Percentiles rank a stretch among this genome's conserved stretches.
These are phyloP conservation scores for Willowsia nigromaculata DNA, from an alignment of 2,888 invertebrate species.

Conservation along the genomic window DNA sequence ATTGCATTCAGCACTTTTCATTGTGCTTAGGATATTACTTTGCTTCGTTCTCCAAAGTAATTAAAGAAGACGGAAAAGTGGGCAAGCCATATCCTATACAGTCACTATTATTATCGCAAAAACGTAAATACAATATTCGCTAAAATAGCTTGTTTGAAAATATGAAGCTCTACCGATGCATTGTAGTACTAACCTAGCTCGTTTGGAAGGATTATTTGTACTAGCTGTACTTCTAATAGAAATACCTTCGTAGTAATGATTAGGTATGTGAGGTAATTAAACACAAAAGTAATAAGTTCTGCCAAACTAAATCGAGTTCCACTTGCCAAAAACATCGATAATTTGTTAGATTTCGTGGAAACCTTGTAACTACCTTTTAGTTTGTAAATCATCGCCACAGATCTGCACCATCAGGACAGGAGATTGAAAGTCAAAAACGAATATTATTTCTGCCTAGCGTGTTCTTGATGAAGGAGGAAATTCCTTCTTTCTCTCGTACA, in stretches of 20 bases:
- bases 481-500: not conserved
- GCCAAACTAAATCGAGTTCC: not conserved
- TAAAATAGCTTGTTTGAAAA: no score
- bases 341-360: not conserved
- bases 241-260: not conserved
- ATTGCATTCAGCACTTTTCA: no score
- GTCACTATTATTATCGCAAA: no score
- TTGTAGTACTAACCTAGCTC: not conserved
- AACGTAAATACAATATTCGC: no score
- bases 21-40: no score
- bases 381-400: not conserved
- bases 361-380: not conserved
- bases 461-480: not conserved
- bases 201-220: not conserved
- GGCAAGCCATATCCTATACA: no score
- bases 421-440: conserved; percentile 4
- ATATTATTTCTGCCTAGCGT: not conserved
- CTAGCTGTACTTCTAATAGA: no score
- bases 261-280: not conserved
- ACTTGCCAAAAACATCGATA: not conserved
- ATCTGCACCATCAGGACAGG: not conserved
- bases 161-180: not conserved
- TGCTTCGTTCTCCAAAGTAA: no score
- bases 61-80: no score
- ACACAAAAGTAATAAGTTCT: not conserved